Conservation (phyloP, 2,113 vertebrate species). For the Lathamus discolor region DNA sequence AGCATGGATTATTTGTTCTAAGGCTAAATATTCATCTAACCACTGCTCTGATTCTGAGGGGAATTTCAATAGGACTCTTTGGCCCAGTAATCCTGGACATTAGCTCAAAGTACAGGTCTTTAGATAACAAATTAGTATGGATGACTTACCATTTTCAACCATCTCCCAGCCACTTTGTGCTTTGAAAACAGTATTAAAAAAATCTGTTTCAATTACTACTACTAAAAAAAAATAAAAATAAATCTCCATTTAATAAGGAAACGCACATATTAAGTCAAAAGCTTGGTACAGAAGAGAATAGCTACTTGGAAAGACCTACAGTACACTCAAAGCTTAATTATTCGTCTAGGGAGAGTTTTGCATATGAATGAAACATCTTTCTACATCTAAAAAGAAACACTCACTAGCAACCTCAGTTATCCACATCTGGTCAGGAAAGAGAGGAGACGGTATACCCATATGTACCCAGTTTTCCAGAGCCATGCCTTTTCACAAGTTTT, state of each 20-base stretch:
- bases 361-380: constrained; percentile 52
- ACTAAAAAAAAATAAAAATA: neutral
- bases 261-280: neutral
- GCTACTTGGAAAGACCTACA: constrained; percentile 25
- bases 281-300: constrained; percentile 14
- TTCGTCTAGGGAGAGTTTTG: neutral
- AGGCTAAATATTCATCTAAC: neutral
- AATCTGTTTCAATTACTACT: neutral
- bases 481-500: neutral
- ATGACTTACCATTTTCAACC: constrained; percentile 2
- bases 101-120: neutral
- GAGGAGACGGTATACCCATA: neutral
- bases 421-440: constrained; percentile 36
- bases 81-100: neutral
- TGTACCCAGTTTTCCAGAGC: neutral
- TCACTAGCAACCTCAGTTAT: neutral
- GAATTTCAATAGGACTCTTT: constrained; percentile 22
- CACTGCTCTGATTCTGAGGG: neutral
- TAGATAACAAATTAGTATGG: constrained; percentile 26
- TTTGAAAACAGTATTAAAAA: neutral
- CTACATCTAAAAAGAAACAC: constrained; percentile 7
- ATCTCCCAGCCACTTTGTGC: neutral
- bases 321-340: constrained; percentile 14
- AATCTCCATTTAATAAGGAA: neutral
- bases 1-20: constrained; percentile 1